phyloP scores from a whole-genome alignment of 2,888 invertebrate genomes.

The Epirrhoe alternata region DNA sequence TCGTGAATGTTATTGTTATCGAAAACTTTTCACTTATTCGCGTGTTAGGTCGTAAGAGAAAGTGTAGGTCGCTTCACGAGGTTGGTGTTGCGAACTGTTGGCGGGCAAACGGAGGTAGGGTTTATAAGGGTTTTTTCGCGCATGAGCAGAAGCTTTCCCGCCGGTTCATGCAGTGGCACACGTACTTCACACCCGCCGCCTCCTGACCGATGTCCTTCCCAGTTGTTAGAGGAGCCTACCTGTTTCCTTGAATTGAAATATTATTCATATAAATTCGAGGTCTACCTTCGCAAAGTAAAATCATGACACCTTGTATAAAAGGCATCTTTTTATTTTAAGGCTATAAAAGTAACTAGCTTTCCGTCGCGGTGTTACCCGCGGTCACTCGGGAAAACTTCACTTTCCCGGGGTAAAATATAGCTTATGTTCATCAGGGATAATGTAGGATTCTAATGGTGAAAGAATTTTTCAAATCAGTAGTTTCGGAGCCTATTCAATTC shows the following conservation, averaged over 20 bases:
- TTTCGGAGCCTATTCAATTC: too few species aligned
- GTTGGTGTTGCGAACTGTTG: slow-evolving; percentile 66
- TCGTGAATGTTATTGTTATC: slow-evolving; percentile 50
- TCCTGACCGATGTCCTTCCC: slow-evolving; percentile 34
- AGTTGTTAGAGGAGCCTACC: slow-evolving; percentile 21
- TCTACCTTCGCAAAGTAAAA: neutral
- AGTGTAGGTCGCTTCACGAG: slow-evolving; percentile 60
- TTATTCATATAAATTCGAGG: slow-evolving; percentile 20
- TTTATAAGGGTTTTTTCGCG: slow-evolving; percentile 64
- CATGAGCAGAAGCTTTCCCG: slow-evolving; percentile 61
- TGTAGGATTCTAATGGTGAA: too few species aligned
- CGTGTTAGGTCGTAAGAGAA: slow-evolving; percentile 47
- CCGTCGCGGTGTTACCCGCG: too few species aligned
- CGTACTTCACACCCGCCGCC: slow-evolving; percentile 53
- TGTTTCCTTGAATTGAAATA: slow-evolving; percentile 31
- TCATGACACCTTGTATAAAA: too few species aligned
- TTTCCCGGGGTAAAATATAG: too few species aligned
- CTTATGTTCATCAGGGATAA: too few species aligned
- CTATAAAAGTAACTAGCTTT: too few species aligned
- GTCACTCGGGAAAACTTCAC: too few species aligned
- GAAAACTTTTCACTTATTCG: slow-evolving; percentile 68
- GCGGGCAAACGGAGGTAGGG: slow-evolving; percentile 47
- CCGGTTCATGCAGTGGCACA: slow-evolving; percentile 55
- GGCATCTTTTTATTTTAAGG: too few species aligned
- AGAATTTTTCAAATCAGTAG: too few species aligned